Evolutionary conservation across 1,140 invertebrate genomes (phyloP), one percentile per base, ranked within the genome.

Genomic region (Idris sp.): DNA sequence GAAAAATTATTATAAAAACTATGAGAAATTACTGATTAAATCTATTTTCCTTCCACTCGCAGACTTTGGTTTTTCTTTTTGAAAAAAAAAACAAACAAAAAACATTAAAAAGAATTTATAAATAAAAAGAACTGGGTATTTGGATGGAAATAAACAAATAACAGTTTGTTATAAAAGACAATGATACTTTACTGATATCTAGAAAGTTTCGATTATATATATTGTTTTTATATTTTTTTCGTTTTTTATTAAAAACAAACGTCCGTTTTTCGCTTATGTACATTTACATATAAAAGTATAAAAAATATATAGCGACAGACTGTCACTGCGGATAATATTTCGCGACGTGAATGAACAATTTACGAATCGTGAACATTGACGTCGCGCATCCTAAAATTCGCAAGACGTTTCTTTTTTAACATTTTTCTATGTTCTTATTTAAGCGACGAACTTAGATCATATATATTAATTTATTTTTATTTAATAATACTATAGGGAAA

Each of bases 281-380:
- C 6, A 72, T 51, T 58, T 64, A 33, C 36, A 74, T 74, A 74
- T 74, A 74, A 74, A 74, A 74, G 72, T 74, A 74, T 74, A 67
- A 74, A 74, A 74, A 74, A 74, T 74, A 74, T 62, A 74, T 67
- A 54, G 54, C 59, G 71, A 74, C 71, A 16, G 26, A 7, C 16
- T 10, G 49, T 62, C 69, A 30, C 61, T 28, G 44, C 41, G 54
- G 54, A 61, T 67, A 48, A 56, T 44, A 25, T 30, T 19, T 46
- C 36, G 33, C 54, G 61, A 73, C 46, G 54, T 74, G 62, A 61
- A 67, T 67, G 48, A 33, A 44, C 56, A 36, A 59, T 51, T 65
- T 62, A 73, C 18, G 31, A 54, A 67, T 61, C 41, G 31, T 62
- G 62, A 67, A 61, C 67, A 74, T 74, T 74, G 61, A 74, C 71